Conservation (phyloP, 2,797 vertebrate species). For the Phoxinus dragarum region DNA sequence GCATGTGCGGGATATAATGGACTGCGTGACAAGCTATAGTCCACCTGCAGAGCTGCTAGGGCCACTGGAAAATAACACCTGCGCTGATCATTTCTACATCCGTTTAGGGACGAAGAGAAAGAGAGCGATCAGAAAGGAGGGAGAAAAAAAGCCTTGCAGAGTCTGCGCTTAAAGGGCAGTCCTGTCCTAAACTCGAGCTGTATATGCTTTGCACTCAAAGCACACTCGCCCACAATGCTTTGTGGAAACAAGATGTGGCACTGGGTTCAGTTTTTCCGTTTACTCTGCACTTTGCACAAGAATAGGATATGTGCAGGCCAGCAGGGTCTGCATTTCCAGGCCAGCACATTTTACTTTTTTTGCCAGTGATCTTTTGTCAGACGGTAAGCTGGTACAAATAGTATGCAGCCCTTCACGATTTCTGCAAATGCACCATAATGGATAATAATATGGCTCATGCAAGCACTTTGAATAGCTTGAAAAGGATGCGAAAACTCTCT, state of each 20-base stretch:
- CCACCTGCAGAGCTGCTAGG: conserved; percentile 45
- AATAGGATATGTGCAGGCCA: conserved; percentile 49
- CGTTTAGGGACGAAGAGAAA: conserved; percentile 19
- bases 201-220: conserved; percentile 31
- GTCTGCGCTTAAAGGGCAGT: conserved; percentile 52
- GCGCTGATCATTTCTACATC: conserved; percentile 40
- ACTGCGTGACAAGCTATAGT: conserved; percentile 44
- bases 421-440: conserved; percentile 30
- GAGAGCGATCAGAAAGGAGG: conserved; percentile 15
- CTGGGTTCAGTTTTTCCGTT: conserved; percentile 29
- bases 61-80: conserved; percentile 42
- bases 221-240: conserved; percentile 36
- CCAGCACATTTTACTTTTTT: conserved; percentile 45
- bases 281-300: conserved; percentile 31
- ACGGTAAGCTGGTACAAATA: conserved; percentile 45
- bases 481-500: neutral
- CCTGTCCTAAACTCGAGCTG: conserved; percentile 25
- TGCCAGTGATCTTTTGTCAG: conserved; percentile 36
- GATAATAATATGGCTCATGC: conserved; percentile 34
- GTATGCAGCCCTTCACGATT: conserved; percentile 30
- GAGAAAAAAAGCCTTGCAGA: conserved; percentile 8
- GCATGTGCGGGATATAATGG: conserved; percentile 37
- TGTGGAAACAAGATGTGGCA: conserved; percentile 49
- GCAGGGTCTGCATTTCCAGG: conserved; percentile 45
- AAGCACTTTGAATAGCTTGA: conserved; percentile 28